Percentiles rank a stretch among this genome's conserved stretches.
Conservation (phyloP, 2,797 vertebrate genomes). For the Tapirus indicus region DNA sequence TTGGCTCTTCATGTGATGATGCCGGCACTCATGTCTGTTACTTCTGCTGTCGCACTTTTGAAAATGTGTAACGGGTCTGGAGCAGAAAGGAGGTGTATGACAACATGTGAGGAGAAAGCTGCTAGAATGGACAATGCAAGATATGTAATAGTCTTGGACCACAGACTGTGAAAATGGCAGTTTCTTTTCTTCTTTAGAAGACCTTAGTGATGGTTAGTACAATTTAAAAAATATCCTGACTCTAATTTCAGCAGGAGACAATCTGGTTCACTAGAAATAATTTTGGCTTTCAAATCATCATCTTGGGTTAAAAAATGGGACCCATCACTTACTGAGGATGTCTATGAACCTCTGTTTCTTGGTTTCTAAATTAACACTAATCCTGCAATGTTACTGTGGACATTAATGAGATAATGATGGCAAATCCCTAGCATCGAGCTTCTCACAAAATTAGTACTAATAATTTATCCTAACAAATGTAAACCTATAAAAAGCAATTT, state of each 20-base stretch:
- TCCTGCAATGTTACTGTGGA: neutral
- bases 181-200: neutral
- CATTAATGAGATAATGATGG: neutral
- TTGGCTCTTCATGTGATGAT: neutral
- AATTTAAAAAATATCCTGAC: neutral
- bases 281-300: neutral
- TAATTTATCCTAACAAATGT: neutral
- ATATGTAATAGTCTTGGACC: neutral
- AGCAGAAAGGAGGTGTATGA: neutral
- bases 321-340: neutral
- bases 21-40: accelerated
- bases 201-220: neutral
- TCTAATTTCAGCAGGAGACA: neutral
- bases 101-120: accelerated
- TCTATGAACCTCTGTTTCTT: neutral
- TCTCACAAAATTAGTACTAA: neutral
- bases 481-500: neutral
- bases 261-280: neutral
- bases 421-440: neutral
- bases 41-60: neutral
- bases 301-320: neutral
- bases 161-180: neutral
- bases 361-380: neutral
- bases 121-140: neutral
- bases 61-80: neutral